Conservation (phyloP, 2,797 vertebrate genomes). For the Glyptemys insculpta region DNA sequence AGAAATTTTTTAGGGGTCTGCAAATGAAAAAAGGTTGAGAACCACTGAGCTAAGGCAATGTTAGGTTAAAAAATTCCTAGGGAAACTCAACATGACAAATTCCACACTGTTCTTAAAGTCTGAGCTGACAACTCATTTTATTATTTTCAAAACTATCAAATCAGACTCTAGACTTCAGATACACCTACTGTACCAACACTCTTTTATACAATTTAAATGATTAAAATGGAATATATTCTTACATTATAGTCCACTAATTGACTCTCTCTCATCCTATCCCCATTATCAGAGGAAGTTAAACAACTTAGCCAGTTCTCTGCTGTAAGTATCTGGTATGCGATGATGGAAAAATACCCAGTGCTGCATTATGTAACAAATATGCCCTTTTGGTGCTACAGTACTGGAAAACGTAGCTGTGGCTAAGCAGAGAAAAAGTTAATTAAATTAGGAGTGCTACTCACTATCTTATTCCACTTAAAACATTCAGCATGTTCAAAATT, state of each 20-base stretch:
- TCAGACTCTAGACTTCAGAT: not conserved
- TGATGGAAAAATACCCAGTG: not conserved
- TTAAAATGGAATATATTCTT: not conserved
- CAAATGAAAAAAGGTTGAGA: not conserved
- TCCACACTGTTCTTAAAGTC: not conserved
- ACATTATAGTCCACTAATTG: not conserved
- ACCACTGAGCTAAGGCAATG: not conserved
- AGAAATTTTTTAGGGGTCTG: not conserved
- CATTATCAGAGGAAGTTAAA: not conserved
- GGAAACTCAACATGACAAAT: not conserved
- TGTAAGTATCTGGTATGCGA: not conserved
- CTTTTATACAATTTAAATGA: not conserved
- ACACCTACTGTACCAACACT: not conserved
- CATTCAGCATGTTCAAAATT: not conserved
- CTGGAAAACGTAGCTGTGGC: not conserved
- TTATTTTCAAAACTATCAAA: not conserved
- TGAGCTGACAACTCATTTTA: not conserved
- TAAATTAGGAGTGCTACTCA: not conserved
- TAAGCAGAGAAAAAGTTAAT: not conserved
- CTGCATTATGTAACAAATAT: not conserved
- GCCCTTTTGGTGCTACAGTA: not conserved
- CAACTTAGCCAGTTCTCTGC: not conserved
- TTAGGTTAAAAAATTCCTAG: not conserved
- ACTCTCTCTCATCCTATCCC: not conserved
- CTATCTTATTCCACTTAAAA: not conserved